phyloP scores from a whole-genome alignment of 2,888 invertebrate genomes.

The Lypha dubia region DNA sequence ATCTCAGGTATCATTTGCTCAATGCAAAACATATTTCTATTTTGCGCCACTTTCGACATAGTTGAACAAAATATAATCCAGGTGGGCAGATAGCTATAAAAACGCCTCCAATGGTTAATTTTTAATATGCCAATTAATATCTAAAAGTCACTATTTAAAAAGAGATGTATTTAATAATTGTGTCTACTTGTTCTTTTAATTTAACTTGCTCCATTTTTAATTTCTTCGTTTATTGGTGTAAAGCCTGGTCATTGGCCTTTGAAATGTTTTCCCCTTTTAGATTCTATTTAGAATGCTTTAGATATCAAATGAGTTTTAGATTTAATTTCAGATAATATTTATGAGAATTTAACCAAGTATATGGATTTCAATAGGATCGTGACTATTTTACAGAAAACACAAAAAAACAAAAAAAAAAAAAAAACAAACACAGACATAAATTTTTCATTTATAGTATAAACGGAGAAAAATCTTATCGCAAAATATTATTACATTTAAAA shows the following conservation, averaged over 20 bases:
- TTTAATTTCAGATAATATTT: slow-evolving; percentile 74
- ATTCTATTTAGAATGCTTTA: slow-evolving; percentile 68
- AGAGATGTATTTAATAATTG: neutral
- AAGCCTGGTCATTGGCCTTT: slow-evolving; percentile 36
- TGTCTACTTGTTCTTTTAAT: neutral
- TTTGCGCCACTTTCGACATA: no score
- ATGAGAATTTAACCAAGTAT: slow-evolving; percentile 71
- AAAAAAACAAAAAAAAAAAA: no score
- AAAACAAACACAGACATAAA: neutral
- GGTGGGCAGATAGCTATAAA: no score
- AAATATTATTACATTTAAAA: slow-evolving; percentile 31
- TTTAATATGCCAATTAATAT: no score
- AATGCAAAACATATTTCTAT: no score
- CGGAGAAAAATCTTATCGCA: neutral
- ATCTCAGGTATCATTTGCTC: no score
- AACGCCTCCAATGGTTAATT: no score
- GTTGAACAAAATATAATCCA: no score
- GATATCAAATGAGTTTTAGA: slow-evolving; percentile 73
- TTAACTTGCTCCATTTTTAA: slow-evolving; percentile 4
- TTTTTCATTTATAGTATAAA: neutral
- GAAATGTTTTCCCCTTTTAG: slow-evolving; percentile 55
- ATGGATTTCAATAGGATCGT: slow-evolving; percentile 70
- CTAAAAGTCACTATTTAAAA: no score
- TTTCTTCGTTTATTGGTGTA: neutral
- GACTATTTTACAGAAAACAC: slow-evolving; percentile 51